These are phyloP conservation scores for Lissocephala sabroskyi DNA, from an alignment of 2,888 invertebrate species.

Conservation along the genomic window DNA sequence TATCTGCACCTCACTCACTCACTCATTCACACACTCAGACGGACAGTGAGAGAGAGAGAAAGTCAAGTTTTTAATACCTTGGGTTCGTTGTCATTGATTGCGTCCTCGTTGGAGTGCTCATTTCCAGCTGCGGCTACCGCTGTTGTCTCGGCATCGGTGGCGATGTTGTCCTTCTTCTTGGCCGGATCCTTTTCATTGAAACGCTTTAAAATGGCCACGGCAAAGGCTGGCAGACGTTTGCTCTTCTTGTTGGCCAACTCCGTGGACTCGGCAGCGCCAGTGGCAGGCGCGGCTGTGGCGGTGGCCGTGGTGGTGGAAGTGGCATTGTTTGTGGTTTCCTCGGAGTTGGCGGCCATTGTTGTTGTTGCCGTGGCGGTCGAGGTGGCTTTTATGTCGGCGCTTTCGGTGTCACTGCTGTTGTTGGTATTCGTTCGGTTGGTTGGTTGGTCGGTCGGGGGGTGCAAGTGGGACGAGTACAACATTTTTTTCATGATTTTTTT, in stretches of 20 bases:
- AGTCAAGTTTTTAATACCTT: conserved; percentile 62
- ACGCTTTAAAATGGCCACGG: conserved; percentile 67
- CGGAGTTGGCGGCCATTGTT: conserved; percentile 26
- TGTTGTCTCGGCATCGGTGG: conserved; percentile 29
- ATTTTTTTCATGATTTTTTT: conserved; percentile 18
- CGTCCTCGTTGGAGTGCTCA: conserved; percentile 38
- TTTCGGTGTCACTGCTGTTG: conserved; percentile 80
- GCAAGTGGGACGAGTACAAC: not conserved
- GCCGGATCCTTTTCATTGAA: conserved; percentile 62
- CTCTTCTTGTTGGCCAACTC: conserved; percentile 59
- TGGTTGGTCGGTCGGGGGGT: conserved; percentile 18
- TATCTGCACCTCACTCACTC: conserved; percentile 12
- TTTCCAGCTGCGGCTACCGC: conserved; percentile 34
- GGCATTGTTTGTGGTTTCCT: conserved; percentile 13
- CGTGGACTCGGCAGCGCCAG: conserved; percentile 77
- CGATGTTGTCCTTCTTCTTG: conserved; percentile 42
- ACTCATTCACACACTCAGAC: conserved; percentile 1
- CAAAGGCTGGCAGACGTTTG: conserved; percentile 67
- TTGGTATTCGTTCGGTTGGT: conserved; percentile 37
- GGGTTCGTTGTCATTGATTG: conserved; percentile 68
- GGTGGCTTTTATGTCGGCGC: conserved; percentile 74
- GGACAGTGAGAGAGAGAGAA: not conserved
- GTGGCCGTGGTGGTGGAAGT: conserved; percentile 73
- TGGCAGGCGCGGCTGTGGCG: conserved; percentile 21
- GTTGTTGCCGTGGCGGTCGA: conserved; percentile 64